Evolutionary conservation across 30 jellyfish, hydroid and myxozoan genomes (phyloP), one percentile per base, ranked within the genome.

Genomic region (Nemopilema nomurai): DNA sequence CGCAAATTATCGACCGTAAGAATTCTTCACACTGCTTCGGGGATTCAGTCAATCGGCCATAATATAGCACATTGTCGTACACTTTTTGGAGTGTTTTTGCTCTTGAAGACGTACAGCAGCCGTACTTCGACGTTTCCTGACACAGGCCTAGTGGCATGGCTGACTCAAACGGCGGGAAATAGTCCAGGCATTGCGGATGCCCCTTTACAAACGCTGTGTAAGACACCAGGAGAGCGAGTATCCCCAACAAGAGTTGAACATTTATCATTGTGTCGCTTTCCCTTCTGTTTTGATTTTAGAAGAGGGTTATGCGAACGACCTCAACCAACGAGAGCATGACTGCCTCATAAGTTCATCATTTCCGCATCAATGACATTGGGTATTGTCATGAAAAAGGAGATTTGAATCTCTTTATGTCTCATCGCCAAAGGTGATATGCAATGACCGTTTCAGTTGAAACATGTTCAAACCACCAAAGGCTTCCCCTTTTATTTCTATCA

Each of bases 181-280:
- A 93, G 69, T 93, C 98, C 30, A 93, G 79, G 65, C 98, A 93
- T 68, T 93, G 98, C 25, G 98, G 98, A 85, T 93, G 98, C 28
- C 88, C 88, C 3, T 18, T 8, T 27, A 22, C 66, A 0, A 23
- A 62, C 27, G 28, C 1, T 0, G 79, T 63, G 26, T 24, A 27
- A 28, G 67, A 41, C 67, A 21, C 57, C 50, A 72, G 18, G 1
- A 84, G 68, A 18, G 25, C 18, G 1, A 73, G 33, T 6, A 32
- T 17, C 83, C 23, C 28, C 69, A 32, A 73, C 18, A 41, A 16
- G n/a, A 63, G n/a, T 18, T 4, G 3, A n/a, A 3, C 18, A n/a
- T 63, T 63, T 6, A 24, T 19, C 72, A n/a, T 63, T n/a, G 72
- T 18, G 7, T 63, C 8, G 72, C 26, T 18, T 3, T 8, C 6